These are phyloP conservation scores for Mythimna vitellina DNA, from an alignment of 2,888 invertebrate genomes.

Conservation along the genomic window DNA sequence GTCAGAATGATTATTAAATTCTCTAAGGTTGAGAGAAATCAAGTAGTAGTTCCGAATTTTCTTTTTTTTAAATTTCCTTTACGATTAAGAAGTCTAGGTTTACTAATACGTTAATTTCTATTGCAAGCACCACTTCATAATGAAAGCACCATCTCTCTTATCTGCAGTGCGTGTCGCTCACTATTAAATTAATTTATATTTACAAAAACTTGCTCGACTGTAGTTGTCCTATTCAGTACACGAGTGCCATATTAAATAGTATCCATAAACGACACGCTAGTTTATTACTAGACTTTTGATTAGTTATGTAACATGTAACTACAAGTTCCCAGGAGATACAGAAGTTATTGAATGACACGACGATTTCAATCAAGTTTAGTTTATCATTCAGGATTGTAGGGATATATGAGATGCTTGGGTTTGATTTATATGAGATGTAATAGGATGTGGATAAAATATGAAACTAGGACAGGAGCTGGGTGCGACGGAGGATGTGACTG, in stretches of 20 bases:
- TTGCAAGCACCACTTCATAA: constrained; percentile 8
- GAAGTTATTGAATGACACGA: constrained; percentile 23
- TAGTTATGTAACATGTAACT: constrained; percentile 1
- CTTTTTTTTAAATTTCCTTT: too few species aligned
- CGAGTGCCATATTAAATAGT: constrained; percentile 29
- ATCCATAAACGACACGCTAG: constrained; percentile 14
- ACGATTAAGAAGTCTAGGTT: not conserved
- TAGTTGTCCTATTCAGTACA: constrained; percentile 21
- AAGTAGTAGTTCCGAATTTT: too few species aligned
- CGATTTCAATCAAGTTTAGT: not conserved
- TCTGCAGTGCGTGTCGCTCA: constrained; percentile 8
- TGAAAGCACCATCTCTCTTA: constrained; percentile 9
- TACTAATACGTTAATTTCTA: not conserved
- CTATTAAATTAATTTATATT: constrained; percentile 40
- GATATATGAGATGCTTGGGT: not conserved
- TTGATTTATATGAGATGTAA: not conserved
- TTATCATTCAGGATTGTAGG: not conserved
- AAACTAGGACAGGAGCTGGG: not conserved
- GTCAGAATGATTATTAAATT: too few species aligned
- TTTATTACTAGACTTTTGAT: constrained; percentile 39
- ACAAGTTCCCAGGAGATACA: constrained; percentile 10
- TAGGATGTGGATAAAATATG: not conserved
- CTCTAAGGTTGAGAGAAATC: too few species aligned
- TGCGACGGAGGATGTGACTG: not conserved
- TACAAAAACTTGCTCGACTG: constrained; percentile 19